Conservation (phyloP, 2,113 vertebrate species). For the Antennarius striatus region DNA sequence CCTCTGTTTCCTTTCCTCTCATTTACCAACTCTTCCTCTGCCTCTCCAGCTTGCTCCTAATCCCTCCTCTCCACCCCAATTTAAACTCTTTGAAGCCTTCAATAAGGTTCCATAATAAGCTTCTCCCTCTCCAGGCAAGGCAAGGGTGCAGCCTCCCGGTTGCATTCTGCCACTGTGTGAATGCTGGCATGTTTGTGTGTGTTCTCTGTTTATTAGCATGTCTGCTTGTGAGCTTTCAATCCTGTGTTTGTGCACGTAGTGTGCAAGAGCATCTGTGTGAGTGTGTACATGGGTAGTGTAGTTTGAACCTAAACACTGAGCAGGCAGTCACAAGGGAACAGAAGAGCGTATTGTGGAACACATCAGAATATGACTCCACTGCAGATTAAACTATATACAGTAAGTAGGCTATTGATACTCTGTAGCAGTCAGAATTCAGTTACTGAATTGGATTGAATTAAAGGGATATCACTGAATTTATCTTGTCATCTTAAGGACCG, state of each 20-base stretch:
- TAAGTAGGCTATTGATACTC: slow-evolving; percentile 70
- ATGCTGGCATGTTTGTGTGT: slow-evolving; percentile 50
- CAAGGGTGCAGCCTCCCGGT: slow-evolving; percentile 74
- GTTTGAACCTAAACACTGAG: slow-evolving; percentile 53
- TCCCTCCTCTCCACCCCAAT: slow-evolving; percentile 80
- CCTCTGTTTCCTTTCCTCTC: slow-evolving; percentile 49
- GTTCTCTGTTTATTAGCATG: slow-evolving; percentile 65
- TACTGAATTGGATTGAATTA: slow-evolving; percentile 9
- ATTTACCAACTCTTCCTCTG: slow-evolving; percentile 58
- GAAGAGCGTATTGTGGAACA: slow-evolving; percentile 59
- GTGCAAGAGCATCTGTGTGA: slow-evolving; percentile 18
- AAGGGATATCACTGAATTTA: no score
- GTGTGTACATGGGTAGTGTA: neutral
- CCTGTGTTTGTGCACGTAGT: slow-evolving; percentile 51
- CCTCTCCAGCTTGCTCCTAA: slow-evolving; percentile 69
- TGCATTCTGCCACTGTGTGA: slow-evolving; percentile 64
- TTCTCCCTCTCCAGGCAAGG: slow-evolving; percentile 76
- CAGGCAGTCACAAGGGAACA: slow-evolving; percentile 56
- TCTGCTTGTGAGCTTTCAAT: slow-evolving; percentile 61
- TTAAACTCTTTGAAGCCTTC: slow-evolving; percentile 82
- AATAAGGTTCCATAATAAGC: slow-evolving; percentile 80
- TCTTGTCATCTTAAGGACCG: no score
- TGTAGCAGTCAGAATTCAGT: slow-evolving; percentile 36
- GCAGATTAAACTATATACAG: slow-evolving; percentile 57
- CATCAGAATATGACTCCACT: slow-evolving; percentile 55